Percentiles rank a stretch among this genome's conserved stretches.
Conservation (phyloP, 2,113 vertebrate genomes). For the Brachyistius frenatus region DNA sequence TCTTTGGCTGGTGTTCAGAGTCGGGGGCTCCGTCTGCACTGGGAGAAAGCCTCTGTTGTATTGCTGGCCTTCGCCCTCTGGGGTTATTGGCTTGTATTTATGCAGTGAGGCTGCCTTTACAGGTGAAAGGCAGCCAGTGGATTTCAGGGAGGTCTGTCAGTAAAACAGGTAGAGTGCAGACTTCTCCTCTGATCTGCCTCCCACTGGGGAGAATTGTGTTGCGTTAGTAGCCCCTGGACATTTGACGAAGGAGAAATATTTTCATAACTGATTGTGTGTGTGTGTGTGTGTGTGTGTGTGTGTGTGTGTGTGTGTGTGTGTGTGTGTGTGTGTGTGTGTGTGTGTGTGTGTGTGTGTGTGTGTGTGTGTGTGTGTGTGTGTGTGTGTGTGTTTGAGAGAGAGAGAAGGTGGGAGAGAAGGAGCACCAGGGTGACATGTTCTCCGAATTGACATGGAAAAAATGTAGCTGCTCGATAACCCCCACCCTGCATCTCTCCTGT, state of each 20-base stretch:
- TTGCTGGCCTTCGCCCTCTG: constrained; percentile 38
- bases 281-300: constrained; percentile 21
- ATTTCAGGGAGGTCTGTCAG: constrained; percentile 78
- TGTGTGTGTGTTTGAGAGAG: constrained; percentile 14
- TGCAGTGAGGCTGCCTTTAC: constrained; percentile 42
- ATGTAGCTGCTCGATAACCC: constrained; percentile 72
- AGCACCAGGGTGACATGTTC: constrained; percentile 62
- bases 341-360: constrained; percentile 17
- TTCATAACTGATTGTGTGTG: constrained; percentile 80
- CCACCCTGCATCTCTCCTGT: constrained; percentile 57
- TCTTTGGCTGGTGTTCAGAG: constrained; percentile 55
- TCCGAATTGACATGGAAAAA: constrained; percentile 69
- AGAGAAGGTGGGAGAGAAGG: constrained; percentile 44
- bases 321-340: constrained; percentile 50
- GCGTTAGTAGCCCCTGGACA: constrained; percentile 62
- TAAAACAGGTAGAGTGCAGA: constrained; percentile 67
- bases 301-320: constrained; percentile 24
- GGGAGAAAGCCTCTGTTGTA: constrained; percentile 67
- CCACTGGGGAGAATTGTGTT: constrained; percentile 55
- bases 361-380: constrained; percentile 26
- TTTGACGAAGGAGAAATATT: constrained; percentile 78
- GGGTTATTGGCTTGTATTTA: constrained; percentile 54
- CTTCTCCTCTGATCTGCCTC: constrained; percentile 61
- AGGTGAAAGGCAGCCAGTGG: constrained; percentile 65
- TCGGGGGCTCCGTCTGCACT: constrained; percentile 50